These are phyloP conservation scores for Heliconius hewitsoni DNA, from an alignment of 1,140 invertebrate genomes.

Conservation along the genomic window DNA sequence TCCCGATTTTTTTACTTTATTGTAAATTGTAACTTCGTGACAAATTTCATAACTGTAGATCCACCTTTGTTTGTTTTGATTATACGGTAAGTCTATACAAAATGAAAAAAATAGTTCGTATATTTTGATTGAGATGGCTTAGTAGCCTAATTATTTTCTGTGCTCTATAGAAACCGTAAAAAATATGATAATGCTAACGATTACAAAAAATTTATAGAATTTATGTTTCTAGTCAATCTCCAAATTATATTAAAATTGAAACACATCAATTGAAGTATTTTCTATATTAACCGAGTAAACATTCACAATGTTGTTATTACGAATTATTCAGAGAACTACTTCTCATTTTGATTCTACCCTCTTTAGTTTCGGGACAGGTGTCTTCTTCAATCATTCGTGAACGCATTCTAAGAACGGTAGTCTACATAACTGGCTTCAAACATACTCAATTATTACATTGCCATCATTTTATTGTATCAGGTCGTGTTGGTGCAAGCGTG, in stretches of 20 bases:
- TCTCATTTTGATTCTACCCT: conserved; percentile 10
- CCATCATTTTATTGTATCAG: neutral
- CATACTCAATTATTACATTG: conserved; percentile 25
- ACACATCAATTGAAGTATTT: neutral
- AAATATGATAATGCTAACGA: too few relatives aligned
- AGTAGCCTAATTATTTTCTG: too few relatives aligned
- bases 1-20: too few relatives aligned
- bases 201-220: too few relatives aligned
- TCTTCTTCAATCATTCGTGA: conserved; percentile 6
- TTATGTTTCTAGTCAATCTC: neutral
- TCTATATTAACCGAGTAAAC: neutral
- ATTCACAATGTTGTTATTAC: neutral
- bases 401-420: conserved; percentile 3
- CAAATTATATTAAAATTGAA: neutral
- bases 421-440: conserved; percentile 1
- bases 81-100: too few relatives aligned
- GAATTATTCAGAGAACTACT: neutral
- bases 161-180: too few relatives aligned
- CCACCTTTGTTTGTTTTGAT: too few relatives aligned
- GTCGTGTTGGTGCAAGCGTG: neutral
- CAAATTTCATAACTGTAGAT: too few relatives aligned
- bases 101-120: too few relatives aligned
- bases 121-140: too few relatives aligned
- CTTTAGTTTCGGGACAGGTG: conserved; percentile 8
- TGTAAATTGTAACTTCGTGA: too few relatives aligned